Base-by-base conservation (phyloP, 2,888 invertebrate species). In the Chrysotoxum bicinctum region DNA sequence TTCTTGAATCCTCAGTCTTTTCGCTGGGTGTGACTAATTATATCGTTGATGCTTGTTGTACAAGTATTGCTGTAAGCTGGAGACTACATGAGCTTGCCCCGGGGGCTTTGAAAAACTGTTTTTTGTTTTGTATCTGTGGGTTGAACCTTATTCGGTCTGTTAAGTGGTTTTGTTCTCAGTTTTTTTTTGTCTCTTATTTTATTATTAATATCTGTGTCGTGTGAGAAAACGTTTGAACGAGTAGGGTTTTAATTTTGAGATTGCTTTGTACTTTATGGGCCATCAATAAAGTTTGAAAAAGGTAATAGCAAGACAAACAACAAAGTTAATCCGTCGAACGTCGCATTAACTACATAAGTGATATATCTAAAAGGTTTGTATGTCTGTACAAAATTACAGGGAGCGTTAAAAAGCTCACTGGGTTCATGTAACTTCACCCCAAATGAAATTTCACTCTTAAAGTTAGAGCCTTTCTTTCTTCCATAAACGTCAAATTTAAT, bases 21-120 rank as follows among this genome's bases (percentile, higher is more conserved):
- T 52, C 54, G 26, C 56, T 81, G 85, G 85, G 85, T 85, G 85
- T 85, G 85, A 85, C 85, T 85, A 85, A 85, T 85, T 85, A 85
- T 85, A 85, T 81, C 73, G 62, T 76, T 32, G 30, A 30, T 32
- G 85, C 73, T 76, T 76, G 77, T 74, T 83, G 54, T 73, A 73
- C 62, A 68, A 54, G 60, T 77, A 62, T 64, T 37, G 60, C 60
- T 83, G 68, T 66, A 60, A 73, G 76, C 80, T 76, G 79, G 45
- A 45, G 64, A 64, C 26, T 56, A 52, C 69, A 76, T 85, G 68
- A 69, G 81, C 73, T 66, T 66, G 81, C 81, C 76, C 45, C 16
- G 77, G 40, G 75, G 80, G 72, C 40, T 80, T 76, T 72, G 37
- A 75, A n/a, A 76, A 73, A 76, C 66, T 68, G 80, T 64, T 50